These are phyloP conservation scores for Macrophya annulata DNA, from an alignment of 2,888 invertebrate genomes.

Conservation along the genomic window DNA sequence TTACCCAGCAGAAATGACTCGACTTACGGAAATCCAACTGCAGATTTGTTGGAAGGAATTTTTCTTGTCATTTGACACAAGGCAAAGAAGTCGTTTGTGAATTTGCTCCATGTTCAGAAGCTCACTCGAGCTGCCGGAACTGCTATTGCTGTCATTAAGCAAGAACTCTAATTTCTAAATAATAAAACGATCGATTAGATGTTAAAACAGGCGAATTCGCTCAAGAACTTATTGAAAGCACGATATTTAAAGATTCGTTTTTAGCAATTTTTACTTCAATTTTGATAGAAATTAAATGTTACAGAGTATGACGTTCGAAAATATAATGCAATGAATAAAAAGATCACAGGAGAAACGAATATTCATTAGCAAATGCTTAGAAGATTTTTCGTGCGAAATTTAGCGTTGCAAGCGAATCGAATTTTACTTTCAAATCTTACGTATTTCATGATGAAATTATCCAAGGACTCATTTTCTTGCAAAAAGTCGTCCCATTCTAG, in stretches of 20 bases:
- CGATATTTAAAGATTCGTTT: no score
- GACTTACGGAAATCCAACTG: slow-evolving; percentile 85
- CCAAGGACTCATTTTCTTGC: slow-evolving; percentile 77
- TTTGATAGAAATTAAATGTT: neutral
- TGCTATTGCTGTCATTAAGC: slow-evolving; percentile 70
- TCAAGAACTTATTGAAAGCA: neutral
- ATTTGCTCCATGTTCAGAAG: slow-evolving; percentile 80
- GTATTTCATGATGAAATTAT: slow-evolving; percentile 80
- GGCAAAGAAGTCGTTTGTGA: slow-evolving; percentile 80
- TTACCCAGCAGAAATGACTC: neutral
- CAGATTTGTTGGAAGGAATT: slow-evolving; percentile 81
- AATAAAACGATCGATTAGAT: slow-evolving; percentile 18
- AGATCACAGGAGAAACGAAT: neutral
- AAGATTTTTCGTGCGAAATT: neutral
- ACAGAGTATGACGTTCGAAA: neutral
- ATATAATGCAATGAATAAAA: neutral
- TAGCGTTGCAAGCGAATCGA: neutral
- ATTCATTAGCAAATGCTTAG: no score
- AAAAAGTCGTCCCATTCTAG: slow-evolving; percentile 82
- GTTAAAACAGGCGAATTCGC: neutral
- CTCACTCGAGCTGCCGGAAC: slow-evolving; percentile 66
- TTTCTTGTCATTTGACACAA: slow-evolving; percentile 78
- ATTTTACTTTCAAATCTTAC: slow-evolving; percentile 70
- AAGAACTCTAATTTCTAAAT: slow-evolving; percentile 82
- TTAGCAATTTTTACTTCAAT: neutral